These are phyloP conservation scores for Clunio marinus DNA, from an alignment of 2,888 invertebrate genomes.

Conservation along the genomic window DNA sequence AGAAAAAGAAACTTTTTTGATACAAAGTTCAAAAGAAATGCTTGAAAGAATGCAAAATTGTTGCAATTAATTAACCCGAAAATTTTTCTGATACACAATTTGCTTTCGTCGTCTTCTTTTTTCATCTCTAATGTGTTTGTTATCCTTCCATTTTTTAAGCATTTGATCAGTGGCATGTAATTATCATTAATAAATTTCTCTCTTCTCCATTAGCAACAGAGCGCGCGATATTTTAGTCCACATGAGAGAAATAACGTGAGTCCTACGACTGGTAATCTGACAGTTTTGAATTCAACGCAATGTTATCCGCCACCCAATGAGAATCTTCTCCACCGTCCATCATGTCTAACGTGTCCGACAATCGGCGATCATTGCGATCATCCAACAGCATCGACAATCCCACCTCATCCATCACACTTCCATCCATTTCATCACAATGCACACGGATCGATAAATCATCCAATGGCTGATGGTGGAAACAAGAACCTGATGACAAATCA, in stretches of 20 bases:
- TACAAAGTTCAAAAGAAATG: constrained; percentile 36
- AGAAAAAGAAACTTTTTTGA: background rate
- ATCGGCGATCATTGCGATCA: constrained; percentile 4
- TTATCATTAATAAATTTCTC: constrained; percentile 28
- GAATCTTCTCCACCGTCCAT: constrained; percentile 50
- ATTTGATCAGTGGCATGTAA: background rate
- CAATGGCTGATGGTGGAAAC: background rate
- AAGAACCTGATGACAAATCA: constrained; percentile 30
- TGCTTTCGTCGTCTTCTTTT: background rate
- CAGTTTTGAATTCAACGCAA: constrained; percentile 29
- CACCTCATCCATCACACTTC: constrained; percentile 7
- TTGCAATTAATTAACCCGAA: constrained; percentile 39
- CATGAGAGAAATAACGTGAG: constrained; percentile 48
- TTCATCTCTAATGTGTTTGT: background rate
- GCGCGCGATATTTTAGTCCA: constrained; percentile 54
- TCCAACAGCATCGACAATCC: background rate
- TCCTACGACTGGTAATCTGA: constrained; percentile 42
- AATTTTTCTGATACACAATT: constrained; percentile 38
- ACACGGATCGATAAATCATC: background rate
- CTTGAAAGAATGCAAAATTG: constrained; percentile 34
- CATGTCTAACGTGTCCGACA: constrained; percentile 49
- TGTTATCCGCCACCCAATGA: constrained; percentile 46
- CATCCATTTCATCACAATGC: constrained; percentile 26
- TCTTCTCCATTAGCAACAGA: constrained; percentile 50
- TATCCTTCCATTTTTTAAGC: background rate